Percentiles rank a stretch among this genome's conserved stretches.
phyloP scores from a whole-genome alignment of 23 tunicate species.

The Styela plicata region DNA sequence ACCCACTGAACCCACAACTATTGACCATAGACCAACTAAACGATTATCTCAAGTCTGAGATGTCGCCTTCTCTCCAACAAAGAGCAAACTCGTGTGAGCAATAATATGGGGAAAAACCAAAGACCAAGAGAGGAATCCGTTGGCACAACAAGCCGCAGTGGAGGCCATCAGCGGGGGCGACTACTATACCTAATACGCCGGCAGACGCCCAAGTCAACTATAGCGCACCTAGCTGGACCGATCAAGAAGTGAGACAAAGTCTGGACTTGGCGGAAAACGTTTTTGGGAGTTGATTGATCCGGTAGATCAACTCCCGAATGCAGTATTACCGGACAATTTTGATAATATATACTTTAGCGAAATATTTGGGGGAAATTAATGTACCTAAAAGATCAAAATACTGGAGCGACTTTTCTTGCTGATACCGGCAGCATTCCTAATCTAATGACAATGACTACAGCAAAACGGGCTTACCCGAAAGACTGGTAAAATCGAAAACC shows the following conservation, averaged over 20 bases:
- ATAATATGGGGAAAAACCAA: not conserved
- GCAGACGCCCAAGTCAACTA: not conserved
- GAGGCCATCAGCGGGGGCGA: not conserved
- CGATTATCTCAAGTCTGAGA: not conserved
- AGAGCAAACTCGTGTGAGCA: not conserved
- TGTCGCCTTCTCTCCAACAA: not conserved
- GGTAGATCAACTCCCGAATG: conserved; percentile 1
- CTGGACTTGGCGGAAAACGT: not conserved
- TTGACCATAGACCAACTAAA: not conserved
- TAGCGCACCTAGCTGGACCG: not conserved
- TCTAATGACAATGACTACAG: not conserved
- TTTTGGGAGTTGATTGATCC: not conserved
- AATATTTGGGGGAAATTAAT: not conserved
- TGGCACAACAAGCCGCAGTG: not conserved
- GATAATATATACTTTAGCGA: not conserved
- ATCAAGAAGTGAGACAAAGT: not conserved
- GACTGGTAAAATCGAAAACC: not conserved
- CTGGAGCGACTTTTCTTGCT: conserved; percentile 13
- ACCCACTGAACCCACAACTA: not conserved
- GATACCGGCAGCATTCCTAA: conserved; percentile 29
- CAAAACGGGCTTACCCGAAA: not conserved
- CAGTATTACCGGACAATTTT: not conserved
- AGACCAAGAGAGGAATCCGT: not conserved
- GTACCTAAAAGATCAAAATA: conserved; percentile 1
- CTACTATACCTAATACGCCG: not conserved